These are phyloP conservation scores for Rhyacophila brunnea DNA, from an alignment of 1,140 invertebrate species.

Conservation along the genomic window DNA sequence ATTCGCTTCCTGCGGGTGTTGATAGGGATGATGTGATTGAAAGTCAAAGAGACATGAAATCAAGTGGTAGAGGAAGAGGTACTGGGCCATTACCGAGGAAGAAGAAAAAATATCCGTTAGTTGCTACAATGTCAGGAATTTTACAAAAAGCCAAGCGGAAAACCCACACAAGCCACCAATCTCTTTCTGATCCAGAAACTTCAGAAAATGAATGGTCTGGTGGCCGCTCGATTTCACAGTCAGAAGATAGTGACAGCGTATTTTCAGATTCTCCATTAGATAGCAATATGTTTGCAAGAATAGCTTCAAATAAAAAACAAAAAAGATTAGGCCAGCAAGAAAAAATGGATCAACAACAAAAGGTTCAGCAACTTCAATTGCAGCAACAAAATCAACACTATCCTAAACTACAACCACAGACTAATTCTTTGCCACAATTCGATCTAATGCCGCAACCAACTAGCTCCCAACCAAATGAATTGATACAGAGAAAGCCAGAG, in stretches of 20 bases:
- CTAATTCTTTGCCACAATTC: constrained; percentile 25
- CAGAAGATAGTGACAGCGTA: constrained; percentile 70
- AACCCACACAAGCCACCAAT: constrained; percentile 58
- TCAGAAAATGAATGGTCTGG: constrained; percentile 75
- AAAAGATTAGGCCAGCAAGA: constrained; percentile 53
- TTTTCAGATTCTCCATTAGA: constrained; percentile 66
- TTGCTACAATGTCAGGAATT: constrained; percentile 76
- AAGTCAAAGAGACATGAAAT: constrained; percentile 49
- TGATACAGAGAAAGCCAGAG: constrained; percentile 31
- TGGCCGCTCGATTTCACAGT: constrained; percentile 63
- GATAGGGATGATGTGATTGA: constrained; percentile 59
- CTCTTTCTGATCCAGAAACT: constrained; percentile 73
- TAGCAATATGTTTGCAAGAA: constrained; percentile 62
- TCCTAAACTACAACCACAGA: constrained; percentile 27
- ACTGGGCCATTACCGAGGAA: constrained; percentile 53
- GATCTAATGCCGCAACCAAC: constrained; percentile 32
- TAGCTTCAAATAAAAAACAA: constrained; percentile 55
- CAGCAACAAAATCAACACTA: constrained; percentile 39
- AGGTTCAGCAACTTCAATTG: constrained; percentile 51
- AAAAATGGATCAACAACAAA: constrained; percentile 52
- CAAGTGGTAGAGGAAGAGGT: constrained; percentile 24
- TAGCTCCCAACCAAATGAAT: constrained; percentile 29
- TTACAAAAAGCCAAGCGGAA: constrained; percentile 75
- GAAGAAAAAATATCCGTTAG: constrained; percentile 75
- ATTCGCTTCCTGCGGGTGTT: constrained; percentile 74